Conservation (phyloP, 2,797 vertebrate species). For the Tragelaphus eurycerus region DNA sequence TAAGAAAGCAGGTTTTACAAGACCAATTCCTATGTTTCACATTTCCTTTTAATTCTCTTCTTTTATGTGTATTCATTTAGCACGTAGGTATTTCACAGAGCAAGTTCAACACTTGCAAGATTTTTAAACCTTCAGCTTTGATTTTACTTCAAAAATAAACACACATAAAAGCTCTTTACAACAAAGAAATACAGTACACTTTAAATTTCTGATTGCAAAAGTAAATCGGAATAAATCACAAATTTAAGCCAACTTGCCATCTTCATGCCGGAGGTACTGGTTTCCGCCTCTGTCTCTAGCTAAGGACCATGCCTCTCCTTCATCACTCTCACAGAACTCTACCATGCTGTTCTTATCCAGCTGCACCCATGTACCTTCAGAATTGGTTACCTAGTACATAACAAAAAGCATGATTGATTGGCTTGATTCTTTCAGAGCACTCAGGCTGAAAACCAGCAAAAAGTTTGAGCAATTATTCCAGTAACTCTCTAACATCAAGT, state of each 20-base stretch:
- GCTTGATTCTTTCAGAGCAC: slow-evolving; percentile 67
- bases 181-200: slow-evolving; percentile 18
- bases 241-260: slow-evolving; percentile 89
- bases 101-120: not conserved
- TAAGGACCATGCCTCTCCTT: slow-evolving; percentile 99
- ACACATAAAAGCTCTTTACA: not conserved
- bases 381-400: slow-evolving; percentile 95
- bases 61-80: not conserved
- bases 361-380: slow-evolving; percentile 98
- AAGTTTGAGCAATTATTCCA: slow-evolving; percentile 65
- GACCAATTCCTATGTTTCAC: not conserved
- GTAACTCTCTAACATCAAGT: slow-evolving; percentile 55
- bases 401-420: slow-evolving; percentile 81
- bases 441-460: slow-evolving; percentile 69
- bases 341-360: slow-evolving; percentile 99
- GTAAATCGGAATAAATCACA: slow-evolving; percentile 67
- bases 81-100: slow-evolving; percentile 1
- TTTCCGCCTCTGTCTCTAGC: slow-evolving; percentile 97
- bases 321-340: slow-evolving; percentile 99
- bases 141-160: slow-evolving; percentile 13
- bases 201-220: slow-evolving; percentile 47
- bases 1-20: not conserved
- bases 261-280: slow-evolving; percentile 97
- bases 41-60: slow-evolving; percentile 43
- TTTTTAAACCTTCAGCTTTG: not conserved